Evolutionary conservation across 2,113 vertebrate genomes (phyloP), one percentile per base, ranked within the genome.

Genomic region (Martes martes): DNA sequence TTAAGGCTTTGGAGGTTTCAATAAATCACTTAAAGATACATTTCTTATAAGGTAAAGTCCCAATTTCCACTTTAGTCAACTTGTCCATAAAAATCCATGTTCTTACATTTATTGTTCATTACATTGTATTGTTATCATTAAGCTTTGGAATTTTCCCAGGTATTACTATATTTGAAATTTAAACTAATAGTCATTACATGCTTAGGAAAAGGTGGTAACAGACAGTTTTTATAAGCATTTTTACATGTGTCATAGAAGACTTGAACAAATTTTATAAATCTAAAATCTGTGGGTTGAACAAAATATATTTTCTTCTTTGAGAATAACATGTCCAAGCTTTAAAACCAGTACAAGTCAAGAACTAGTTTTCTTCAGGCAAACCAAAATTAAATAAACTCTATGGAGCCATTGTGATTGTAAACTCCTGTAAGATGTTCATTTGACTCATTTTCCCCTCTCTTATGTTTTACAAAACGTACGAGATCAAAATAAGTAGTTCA

Each of bases 111-210:
- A 73, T 84, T 69, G 65, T 92, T 65, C 28, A 91, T 4, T 52
- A 63, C 3, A 89, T 11, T 61, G 24, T 7, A 39, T 11, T 63
- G 57, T 21, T 96, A 3, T 36, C 45, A 95, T 13, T 76, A 24
- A 90, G 87, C 15, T 26, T 21, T 31, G 4, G 24, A 82, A 18
- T 90, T 78, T 83, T 85, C 74, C 61, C 19, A 95, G 21, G 1
- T 89, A 57, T 81, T 90, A 85, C 19, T 28, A 36, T 84, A 89
- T 80, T 95, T 91, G 63, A 89, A 84, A 93, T 83, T 91, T 81
- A 81, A 94, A 7, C 39, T 86, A 86, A 95, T 39, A 50, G 31
- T 69, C 52, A n/a, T 11, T 88, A 6, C 50, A 15, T 81, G 26
- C 42, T 83, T 47, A 91, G 73, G 55, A 86, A 92, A 94, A 87